phyloP scores from a whole-genome alignment of 53 echinoderm and acorn worm species.

The Stichopus horrens region DNA sequence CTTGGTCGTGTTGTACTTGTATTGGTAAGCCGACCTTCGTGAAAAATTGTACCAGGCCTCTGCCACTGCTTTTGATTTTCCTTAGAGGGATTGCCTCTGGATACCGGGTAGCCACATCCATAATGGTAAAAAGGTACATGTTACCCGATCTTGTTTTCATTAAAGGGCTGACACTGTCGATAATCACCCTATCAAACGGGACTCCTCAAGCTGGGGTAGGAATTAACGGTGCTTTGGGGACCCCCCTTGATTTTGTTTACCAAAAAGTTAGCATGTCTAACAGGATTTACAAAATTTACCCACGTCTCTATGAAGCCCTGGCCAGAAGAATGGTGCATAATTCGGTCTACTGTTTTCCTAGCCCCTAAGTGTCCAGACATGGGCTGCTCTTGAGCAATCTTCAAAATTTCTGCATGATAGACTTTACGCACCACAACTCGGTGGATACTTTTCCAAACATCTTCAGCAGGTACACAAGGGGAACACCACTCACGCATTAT shows the following conservation, averaged over 20 bases:
- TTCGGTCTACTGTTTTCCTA: slow-evolving; percentile 56
- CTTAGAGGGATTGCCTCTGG: slow-evolving; percentile 55
- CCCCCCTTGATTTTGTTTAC: slow-evolving; percentile 34
- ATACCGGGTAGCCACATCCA: slow-evolving; percentile 53
- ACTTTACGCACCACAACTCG: slow-evolving; percentile 55
- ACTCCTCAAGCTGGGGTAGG: slow-evolving; percentile 44
- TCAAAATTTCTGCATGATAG: slow-evolving; percentile 50
- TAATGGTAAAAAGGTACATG: slow-evolving; percentile 51
- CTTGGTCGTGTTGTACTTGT: slow-evolving; percentile 61
- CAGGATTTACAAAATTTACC: slow-evolving; percentile 64
- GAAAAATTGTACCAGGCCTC: slow-evolving; percentile 62
- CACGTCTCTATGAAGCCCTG: slow-evolving; percentile 47
- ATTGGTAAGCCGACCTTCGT: slow-evolving; percentile 56
- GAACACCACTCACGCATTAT: slow-evolving; percentile 28
- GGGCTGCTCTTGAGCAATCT: slow-evolving; percentile 64
- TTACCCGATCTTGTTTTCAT: slow-evolving; percentile 54
- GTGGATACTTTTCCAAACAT: slow-evolving; percentile 52
- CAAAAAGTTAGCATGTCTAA: slow-evolving; percentile 54
- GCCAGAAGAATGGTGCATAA: slow-evolving; percentile 73
- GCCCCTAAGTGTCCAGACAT: slow-evolving; percentile 65
- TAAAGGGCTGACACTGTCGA: slow-evolving; percentile 58
- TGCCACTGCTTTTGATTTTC: slow-evolving; percentile 40
- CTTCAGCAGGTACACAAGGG: slow-evolving; percentile 44
- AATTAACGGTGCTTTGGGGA: slow-evolving; percentile 43
- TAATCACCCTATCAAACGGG: slow-evolving; percentile 50